phyloP scores from a whole-genome alignment of 2,113 vertebrate genomes.

The Ariopsis seemanni region DNA sequence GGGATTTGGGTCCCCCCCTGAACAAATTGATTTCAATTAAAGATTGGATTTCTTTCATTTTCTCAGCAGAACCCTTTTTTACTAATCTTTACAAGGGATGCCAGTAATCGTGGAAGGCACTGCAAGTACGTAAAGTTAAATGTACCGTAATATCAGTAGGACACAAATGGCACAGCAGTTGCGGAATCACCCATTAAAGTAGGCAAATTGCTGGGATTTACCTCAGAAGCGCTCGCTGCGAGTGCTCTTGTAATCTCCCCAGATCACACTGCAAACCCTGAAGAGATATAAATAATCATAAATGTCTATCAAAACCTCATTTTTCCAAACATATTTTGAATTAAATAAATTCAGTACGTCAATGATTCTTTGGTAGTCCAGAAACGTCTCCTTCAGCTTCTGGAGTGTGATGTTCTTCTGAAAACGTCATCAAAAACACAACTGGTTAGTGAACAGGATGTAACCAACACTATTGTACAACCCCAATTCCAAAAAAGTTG shows the following conservation, averaged over 20 bases:
- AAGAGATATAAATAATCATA: background rate
- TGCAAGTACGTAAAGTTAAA: too few species aligned
- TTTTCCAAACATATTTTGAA: background rate
- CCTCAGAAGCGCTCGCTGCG: slow-evolving; percentile 70
- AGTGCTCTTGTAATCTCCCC: slow-evolving; percentile 69
- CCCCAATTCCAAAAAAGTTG: background rate
- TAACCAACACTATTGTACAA: background rate
- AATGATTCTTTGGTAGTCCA: slow-evolving; percentile 70
- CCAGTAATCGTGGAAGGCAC: too few species aligned
- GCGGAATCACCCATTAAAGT: background rate
- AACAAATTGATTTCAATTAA: too few species aligned
- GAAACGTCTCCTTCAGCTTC: slow-evolving; percentile 69
- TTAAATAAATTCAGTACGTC: slow-evolving; percentile 58
- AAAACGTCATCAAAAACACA: background rate
- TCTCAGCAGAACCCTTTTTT: too few species aligned
- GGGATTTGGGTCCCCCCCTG: too few species aligned
- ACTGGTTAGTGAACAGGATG: background rate
- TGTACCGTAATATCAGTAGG: too few species aligned
- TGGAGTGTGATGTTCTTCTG: slow-evolving; percentile 70
- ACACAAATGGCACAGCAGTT: background rate
- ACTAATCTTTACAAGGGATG: too few species aligned
- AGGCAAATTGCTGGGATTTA: slow-evolving; percentile 46
- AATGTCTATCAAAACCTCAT: background rate
- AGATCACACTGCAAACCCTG: slow-evolving; percentile 72
- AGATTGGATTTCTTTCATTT: too few species aligned